phyloP scores from a whole-genome alignment of 37 sponge, comb jelly and placozoan genomes.

The Hexactinellida sp. region DNA sequence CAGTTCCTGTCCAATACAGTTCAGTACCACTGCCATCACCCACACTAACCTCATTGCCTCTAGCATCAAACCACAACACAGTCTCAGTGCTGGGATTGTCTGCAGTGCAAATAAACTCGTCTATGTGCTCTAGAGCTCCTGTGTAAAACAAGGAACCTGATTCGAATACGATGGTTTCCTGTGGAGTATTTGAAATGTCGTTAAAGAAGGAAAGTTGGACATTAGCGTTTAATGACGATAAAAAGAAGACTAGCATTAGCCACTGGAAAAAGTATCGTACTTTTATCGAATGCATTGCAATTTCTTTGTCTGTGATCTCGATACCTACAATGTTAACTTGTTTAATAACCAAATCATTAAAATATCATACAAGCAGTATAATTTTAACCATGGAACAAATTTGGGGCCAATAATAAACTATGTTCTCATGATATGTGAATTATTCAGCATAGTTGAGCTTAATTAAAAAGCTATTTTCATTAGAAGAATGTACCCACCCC shows the following conservation, averaged over 20 bases:
- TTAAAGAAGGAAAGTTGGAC: background rate
- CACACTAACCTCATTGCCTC: background rate
- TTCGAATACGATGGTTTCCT: background rate
- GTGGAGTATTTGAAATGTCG: background rate
- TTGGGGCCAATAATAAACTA: no score
- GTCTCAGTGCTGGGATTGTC: background rate
- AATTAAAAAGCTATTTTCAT: no score
- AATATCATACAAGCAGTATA: no score
- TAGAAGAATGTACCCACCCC: no score
- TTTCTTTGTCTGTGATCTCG: no score
- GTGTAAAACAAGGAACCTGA: background rate
- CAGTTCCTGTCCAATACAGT: background rate
- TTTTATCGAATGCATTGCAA: background rate
- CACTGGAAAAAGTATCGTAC: background rate
- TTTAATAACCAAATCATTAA: no score
- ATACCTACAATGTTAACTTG: no score
- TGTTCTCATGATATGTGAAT: no score
- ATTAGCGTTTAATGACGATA: background rate
- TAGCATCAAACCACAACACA: background rate
- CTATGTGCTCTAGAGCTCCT: background rate
- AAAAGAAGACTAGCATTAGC: background rate
- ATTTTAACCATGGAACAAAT: no score
- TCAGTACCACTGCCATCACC: background rate
- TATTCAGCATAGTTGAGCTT: no score
- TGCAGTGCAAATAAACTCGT: background rate